Evolutionary conservation across 2,113 vertebrate genomes (phyloP).

Genomic region (Tautogolabrus adspersus): DNA sequence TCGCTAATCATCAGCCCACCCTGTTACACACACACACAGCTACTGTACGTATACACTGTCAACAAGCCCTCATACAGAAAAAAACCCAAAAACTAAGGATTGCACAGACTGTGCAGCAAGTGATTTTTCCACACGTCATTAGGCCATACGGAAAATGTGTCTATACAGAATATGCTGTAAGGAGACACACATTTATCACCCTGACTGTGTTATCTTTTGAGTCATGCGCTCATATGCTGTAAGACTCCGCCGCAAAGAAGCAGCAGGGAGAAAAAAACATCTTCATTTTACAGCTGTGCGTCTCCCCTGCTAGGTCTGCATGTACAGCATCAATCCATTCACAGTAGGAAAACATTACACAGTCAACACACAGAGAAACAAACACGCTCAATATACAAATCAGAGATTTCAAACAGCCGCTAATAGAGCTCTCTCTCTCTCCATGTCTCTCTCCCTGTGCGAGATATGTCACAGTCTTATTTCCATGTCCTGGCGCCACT

Average conservation of each 20-base stretch:
- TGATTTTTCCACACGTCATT: slow-evolving; percentile 55
- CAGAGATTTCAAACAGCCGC: slow-evolving; percentile 83
- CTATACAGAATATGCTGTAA: slow-evolving; percentile 38
- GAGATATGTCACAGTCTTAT: slow-evolving; percentile 90
- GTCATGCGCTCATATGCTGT: slow-evolving; percentile 27
- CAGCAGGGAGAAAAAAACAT: slow-evolving; percentile 39
- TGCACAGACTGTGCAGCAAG: slow-evolving; percentile 32
- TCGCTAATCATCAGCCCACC: slow-evolving; percentile 3
- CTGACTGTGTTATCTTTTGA: slow-evolving; percentile 56
- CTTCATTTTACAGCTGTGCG: slow-evolving; percentile 59
- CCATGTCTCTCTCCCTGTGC: slow-evolving; percentile 84
- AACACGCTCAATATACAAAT: slow-evolving; percentile 59
- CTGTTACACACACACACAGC: background rate
- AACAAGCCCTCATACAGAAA: background rate
- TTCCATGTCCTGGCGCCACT: slow-evolving; percentile 92
- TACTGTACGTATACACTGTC: background rate
- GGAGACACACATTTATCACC: slow-evolving; percentile 55
- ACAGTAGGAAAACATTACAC: slow-evolving; percentile 62
- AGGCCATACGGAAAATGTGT: slow-evolving; percentile 45
- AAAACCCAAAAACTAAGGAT: slow-evolving; percentile 16
- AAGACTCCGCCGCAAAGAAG: slow-evolving; percentile 36
- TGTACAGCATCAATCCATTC: slow-evolving; percentile 73
- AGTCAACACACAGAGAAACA: slow-evolving; percentile 66
- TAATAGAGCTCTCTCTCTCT: slow-evolving; percentile 46
- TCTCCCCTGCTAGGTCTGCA: slow-evolving; percentile 65